Conservation (phyloP, 2,888 invertebrate species). For the Anoplius nigerrimus region DNA sequence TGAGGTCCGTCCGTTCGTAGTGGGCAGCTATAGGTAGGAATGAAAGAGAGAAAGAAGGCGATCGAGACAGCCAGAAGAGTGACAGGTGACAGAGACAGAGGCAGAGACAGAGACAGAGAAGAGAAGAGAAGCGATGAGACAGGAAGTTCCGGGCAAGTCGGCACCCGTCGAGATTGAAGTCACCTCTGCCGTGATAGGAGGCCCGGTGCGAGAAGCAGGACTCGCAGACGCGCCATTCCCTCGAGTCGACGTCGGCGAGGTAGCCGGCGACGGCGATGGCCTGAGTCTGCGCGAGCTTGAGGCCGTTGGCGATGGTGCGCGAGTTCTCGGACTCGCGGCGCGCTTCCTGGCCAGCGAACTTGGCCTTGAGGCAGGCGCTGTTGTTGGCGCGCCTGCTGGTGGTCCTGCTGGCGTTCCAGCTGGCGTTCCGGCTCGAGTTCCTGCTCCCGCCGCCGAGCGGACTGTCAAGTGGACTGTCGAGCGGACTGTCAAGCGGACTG, state of each 20-base stretch:
- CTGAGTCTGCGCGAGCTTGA: conserved; percentile 83
- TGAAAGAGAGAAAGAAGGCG: not conserved
- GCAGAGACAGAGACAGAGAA: not conserved
- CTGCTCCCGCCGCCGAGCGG: conserved; percentile 14
- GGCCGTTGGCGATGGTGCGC: conserved; percentile 80
- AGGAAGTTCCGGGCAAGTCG: conserved; percentile 7
- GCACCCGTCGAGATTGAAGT: conserved; percentile 52
- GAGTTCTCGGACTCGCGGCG: not conserved
- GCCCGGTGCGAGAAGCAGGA: conserved; percentile 77
- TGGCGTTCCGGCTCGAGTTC: conserved; percentile 6
- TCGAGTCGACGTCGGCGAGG: conserved; percentile 77
- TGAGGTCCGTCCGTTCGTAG: not conserved
- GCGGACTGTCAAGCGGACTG: no score
- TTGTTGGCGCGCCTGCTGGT: conserved; percentile 36
- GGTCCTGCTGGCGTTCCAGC: conserved; percentile 24
- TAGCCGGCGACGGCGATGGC: conserved; percentile 85
- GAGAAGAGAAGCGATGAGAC: not conserved
- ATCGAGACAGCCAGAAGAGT: not conserved
- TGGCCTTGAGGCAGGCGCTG: conserved; percentile 16
- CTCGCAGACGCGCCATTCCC: conserved; percentile 75
- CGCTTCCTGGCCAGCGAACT: no score
- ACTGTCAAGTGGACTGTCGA: no score
- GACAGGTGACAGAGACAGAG: not conserved
- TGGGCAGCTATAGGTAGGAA: conserved; percentile 6
- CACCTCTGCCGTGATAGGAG: conserved; percentile 82